Base-by-base conservation (phyloP, 2,888 invertebrate species). In the Celastrina argiolus region DNA sequence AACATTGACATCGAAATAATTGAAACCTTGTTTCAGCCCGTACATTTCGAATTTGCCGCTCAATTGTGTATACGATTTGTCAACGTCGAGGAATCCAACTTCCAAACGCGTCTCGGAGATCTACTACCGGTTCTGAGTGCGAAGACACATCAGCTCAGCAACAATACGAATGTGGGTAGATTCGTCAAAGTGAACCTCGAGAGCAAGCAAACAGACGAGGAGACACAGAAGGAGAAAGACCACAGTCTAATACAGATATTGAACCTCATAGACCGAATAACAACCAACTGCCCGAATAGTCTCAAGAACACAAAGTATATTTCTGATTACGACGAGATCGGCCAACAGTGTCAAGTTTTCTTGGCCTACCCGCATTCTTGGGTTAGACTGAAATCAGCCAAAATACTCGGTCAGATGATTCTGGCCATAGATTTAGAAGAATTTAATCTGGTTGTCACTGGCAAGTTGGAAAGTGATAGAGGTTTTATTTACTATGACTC, bases 331-430 rank as follows among this genome's bases (percentile, higher is more conserved):
- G 93, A 95, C 69, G 92, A 92, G 69, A 83, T 95, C 74, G 91
- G 92, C 65, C 94, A 94, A 78, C 92, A 94, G 76, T 93, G 94
- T 74, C 95, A 96, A 82, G 92, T 90, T 18, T 92, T 97, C 56
- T 81, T 98, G 16, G 94, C 93, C 0, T 95, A 98, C 81, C 95
- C 96, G 14, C 98, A 98, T 79, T 92, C 94, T 39, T 97, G 97
- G 97, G 96, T 98, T 0, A 93, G 97, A 66, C 87, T 97, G 59
- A 93, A 93, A 68, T 93, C 97, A 0, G 93, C 95, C 0, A 96
- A 97, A 80, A 92, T 97, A 70, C 83, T 98, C 56, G 95, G 96
- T 0, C 92, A 94, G 61, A 91, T 97, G 64, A 85, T 98, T 66
- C 88, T 93, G 0, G 84, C 92, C 0, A 92, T 95, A 61, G 93